phyloP scores from a whole-genome alignment of 2,888 invertebrate species.

The Drosophila rellima region DNA sequence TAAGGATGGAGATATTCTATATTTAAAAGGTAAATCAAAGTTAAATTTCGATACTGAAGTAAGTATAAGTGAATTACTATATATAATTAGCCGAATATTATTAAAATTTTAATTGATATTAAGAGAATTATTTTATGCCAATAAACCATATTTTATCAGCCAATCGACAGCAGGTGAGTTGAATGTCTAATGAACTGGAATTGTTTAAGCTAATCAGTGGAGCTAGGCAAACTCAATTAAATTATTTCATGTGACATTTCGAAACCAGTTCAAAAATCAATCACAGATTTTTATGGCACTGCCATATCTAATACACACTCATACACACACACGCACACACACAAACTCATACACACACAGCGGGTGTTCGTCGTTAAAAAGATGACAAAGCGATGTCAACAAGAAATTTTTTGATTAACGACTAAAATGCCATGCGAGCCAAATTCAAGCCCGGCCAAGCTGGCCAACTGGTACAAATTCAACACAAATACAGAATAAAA shows the following conservation, averaged over 20 bases:
- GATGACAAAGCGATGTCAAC: constrained; percentile 79
- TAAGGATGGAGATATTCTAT: too few relatives aligned
- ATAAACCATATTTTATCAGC: not conserved
- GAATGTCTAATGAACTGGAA: constrained; percentile 6
- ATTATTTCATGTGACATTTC: constrained; percentile 51
- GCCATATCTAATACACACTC: constrained; percentile 24
- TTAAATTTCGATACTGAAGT: too few relatives aligned
- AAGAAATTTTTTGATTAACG: constrained; percentile 79
- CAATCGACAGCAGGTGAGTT: not conserved
- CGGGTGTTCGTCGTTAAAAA: constrained; percentile 73
- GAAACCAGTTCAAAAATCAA: constrained; percentile 61
- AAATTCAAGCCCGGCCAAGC: constrained; percentile 25
- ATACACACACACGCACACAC: constrained; percentile 5
- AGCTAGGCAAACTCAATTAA: constrained; percentile 25
- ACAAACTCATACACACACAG: constrained; percentile 52
- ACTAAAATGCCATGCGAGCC: constrained; percentile 57
- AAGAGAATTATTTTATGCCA: not conserved
- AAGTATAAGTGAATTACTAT: too few relatives aligned
- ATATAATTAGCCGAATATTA: too few relatives aligned
- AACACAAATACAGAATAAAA: constrained; percentile 20
- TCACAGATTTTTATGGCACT: constrained; percentile 29
- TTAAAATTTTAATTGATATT: not conserved
- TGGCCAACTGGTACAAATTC: constrained; percentile 19
- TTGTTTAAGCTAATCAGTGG: constrained; percentile 21
- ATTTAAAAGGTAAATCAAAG: too few relatives aligned